Percentiles rank a stretch among this genome's conserved stretches.
Conservation (phyloP, 1,140 invertebrate genomes). For the fruit fly (Drosophila melanogaster) region DNA sequence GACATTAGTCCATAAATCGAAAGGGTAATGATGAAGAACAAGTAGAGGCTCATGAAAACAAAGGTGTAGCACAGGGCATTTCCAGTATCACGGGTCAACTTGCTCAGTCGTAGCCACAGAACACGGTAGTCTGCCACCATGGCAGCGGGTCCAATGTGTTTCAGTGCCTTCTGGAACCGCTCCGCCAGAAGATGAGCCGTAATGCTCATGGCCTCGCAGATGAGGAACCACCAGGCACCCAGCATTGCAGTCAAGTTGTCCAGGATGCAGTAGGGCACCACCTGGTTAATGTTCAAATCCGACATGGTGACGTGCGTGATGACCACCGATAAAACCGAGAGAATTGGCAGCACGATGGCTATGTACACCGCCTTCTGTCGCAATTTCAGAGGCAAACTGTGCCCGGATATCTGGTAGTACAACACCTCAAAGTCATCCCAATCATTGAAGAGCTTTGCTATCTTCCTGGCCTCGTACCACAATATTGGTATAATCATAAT, state of each 20-base stretch:
- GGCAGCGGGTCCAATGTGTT: conserved; percentile 87
- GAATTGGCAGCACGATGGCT: conserved; percentile 86
- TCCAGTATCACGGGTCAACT: conserved; percentile 87
- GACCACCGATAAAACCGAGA: conserved; percentile 87
- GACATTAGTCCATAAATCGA: conserved; percentile 89
- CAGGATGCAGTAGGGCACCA: conserved; percentile 88
- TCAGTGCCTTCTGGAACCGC: conserved; percentile 88
- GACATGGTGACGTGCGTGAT: conserved; percentile 88
- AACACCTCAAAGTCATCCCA: conserved; percentile 88
- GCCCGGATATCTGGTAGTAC: conserved; percentile 86
- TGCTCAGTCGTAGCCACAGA: conserved; percentile 88
- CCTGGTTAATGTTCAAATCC: conserved; percentile 87
- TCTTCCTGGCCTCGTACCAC: conserved; percentile 88
- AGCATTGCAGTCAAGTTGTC: conserved; percentile 88
- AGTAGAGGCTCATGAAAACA: conserved; percentile 87
- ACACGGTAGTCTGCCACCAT: conserved; percentile 88
- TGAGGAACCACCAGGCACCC: conserved; percentile 87
- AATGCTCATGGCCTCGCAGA: conserved; percentile 87
- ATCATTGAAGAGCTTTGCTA: conserved; percentile 86
- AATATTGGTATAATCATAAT: conserved; percentile 87
- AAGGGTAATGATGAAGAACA: conserved; percentile 88
- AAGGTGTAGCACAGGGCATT: conserved; percentile 87
- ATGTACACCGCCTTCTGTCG: conserved; percentile 85
- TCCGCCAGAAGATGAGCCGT: conserved; percentile 87
- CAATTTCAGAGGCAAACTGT: conserved; percentile 85